Percentiles rank a stretch among this genome's conserved stretches.
Conservation (phyloP, 2,113 vertebrate genomes). For the Engraulis encrasicolus region DNA sequence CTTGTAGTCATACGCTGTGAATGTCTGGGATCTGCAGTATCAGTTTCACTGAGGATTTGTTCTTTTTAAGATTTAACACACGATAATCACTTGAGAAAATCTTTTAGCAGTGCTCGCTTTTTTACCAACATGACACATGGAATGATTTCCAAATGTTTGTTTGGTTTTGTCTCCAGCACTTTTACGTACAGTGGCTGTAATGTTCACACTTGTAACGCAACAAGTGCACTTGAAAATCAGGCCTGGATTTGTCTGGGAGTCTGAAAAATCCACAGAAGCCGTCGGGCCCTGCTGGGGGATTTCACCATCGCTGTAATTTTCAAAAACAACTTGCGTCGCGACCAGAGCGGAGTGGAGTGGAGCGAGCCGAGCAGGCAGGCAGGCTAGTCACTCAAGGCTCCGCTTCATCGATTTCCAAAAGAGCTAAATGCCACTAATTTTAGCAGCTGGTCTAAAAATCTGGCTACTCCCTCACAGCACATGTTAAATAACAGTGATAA, state of each 20-base stretch:
- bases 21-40: background rate
- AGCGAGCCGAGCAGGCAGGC: too few species aligned
- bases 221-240: background rate
- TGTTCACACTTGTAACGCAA: background rate
- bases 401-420: conserved; percentile 64
- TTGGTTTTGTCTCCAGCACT: background rate
- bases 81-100: background rate
- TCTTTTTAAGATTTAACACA: background rate
- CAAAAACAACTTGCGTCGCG: conserved; percentile 16
- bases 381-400: conserved; percentile 36
- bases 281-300: background rate
- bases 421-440: conserved; percentile 62
- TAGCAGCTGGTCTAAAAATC: conserved; percentile 71
- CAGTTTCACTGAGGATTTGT: background rate
- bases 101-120: background rate
- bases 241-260: background rate
- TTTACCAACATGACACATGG: background rate
- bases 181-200: background rate
- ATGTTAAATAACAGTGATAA: conserved; percentile 69
- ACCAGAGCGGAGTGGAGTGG: too few species aligned
- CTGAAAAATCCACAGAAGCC: background rate
- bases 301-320: conserved; percentile 26
- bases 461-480: conserved; percentile 64
- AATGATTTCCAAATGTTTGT: background rate
- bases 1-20: conserved; percentile 1